Percentiles rank a stretch among this genome's conserved stretches.
Conservation (phyloP, 1,140 invertebrate species). For the Drosophila neocordata region DNA sequence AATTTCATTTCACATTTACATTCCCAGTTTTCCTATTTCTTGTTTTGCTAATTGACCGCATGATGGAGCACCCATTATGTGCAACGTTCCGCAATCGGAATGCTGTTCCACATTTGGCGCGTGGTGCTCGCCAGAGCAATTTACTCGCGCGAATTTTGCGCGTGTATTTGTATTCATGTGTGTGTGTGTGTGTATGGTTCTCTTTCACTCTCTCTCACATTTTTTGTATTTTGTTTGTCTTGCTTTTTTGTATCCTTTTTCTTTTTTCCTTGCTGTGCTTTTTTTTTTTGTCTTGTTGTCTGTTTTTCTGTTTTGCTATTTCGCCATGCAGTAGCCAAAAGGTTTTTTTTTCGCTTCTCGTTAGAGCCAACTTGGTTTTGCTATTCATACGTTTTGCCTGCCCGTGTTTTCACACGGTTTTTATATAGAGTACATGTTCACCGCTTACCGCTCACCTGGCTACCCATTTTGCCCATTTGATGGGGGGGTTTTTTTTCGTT, state of each 20-base stretch:
- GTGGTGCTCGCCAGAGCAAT: slow-evolving; percentile 62
- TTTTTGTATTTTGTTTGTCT: slow-evolving; percentile 26
- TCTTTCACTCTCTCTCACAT: no score
- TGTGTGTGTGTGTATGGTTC: slow-evolving; percentile 9
- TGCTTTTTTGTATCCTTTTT: background rate
- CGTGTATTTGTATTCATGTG: background rate
- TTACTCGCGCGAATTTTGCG: slow-evolving; percentile 49
- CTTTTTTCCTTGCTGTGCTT: slow-evolving; percentile 6
- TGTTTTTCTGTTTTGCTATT: slow-evolving; percentile 39
- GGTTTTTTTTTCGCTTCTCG: slow-evolving; percentile 24
- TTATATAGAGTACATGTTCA: slow-evolving; percentile 44
- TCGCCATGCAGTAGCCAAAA: slow-evolving; percentile 7
- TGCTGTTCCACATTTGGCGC: slow-evolving; percentile 56
- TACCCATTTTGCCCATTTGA: no score
- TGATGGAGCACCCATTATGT: slow-evolving; percentile 30
- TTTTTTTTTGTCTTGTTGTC: slow-evolving; percentile 23
- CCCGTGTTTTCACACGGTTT: slow-evolving; percentile 62
- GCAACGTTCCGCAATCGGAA: slow-evolving; percentile 40
- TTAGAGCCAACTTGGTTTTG: slow-evolving; percentile 35
- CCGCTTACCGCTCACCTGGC: slow-evolving; percentile 2
- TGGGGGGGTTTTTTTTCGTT: no score
- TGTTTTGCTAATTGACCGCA: background rate
- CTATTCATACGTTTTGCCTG: slow-evolving; percentile 67
- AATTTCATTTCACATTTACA: background rate
- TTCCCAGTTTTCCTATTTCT: background rate